Evolutionary conservation across 1,140 invertebrate genomes (phyloP).

Genomic region (Plectrocnemia conspersa): DNA sequence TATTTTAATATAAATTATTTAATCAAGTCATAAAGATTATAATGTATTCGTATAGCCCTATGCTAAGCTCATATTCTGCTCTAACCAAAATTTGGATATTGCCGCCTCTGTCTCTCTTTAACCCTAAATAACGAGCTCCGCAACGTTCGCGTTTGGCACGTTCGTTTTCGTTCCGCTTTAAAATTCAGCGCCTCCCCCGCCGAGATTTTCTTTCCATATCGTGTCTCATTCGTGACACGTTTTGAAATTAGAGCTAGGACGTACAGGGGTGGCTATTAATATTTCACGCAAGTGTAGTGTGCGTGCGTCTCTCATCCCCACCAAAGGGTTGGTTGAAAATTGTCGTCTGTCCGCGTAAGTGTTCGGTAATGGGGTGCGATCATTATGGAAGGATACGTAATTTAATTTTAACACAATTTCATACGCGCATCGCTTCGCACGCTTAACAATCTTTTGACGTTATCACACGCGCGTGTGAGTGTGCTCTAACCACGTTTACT

Average conservation of each 20-base stretch:
- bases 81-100: too few relatives aligned
- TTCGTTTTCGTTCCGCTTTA: neutral
- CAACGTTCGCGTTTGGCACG: neutral
- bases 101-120: too few relatives aligned
- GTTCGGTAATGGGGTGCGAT: slow-evolving; percentile 6
- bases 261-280: slow-evolving; percentile 4
- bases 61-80: too few relatives aligned
- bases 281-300: neutral
- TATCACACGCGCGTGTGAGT: too few relatives aligned
- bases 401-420: slow-evolving; percentile 9
- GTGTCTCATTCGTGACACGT: neutral
- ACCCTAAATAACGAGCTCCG: too few relatives aligned
- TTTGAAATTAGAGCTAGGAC: too few relatives aligned
- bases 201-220: neutral
- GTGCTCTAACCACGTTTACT: too few relatives aligned
- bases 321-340: neutral
- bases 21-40: too few relatives aligned
- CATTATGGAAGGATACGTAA: neutral
- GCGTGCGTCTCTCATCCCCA: neutral
- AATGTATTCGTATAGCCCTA: too few relatives aligned
- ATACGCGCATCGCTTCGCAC: too few relatives aligned
- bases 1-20: too few relatives aligned
- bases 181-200: neutral
- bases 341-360: slow-evolving; percentile 1
- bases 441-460: too few relatives aligned